These are phyloP conservation scores for Molossus molossus DNA, from an alignment of 2,797 vertebrate species.

Conservation along the genomic window DNA sequence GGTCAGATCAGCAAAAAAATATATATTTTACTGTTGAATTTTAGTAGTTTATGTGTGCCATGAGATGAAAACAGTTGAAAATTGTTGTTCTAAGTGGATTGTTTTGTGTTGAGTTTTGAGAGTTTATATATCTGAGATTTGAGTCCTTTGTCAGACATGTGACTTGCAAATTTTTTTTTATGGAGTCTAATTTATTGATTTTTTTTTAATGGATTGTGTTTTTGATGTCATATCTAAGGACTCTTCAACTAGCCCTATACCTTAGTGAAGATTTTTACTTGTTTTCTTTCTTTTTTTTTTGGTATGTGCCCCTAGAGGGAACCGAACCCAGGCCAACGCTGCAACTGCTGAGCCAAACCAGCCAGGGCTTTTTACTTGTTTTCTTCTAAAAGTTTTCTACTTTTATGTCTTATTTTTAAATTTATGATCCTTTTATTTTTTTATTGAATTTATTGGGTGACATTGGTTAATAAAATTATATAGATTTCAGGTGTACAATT, in stretches of 20 bases:
- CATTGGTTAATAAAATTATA: not conserved
- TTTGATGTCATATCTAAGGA: conserved; percentile 6
- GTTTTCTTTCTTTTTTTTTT: not conserved
- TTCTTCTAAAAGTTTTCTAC: conserved; percentile 2
- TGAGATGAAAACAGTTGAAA: not conserved
- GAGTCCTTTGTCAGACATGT: not conserved
- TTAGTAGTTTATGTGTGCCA: not conserved
- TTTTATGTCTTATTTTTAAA: conserved; percentile 26
- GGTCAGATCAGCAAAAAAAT: not conserved
- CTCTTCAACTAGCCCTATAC: not conserved
- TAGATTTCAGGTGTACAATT: not conserved
- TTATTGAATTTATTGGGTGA: not conserved
- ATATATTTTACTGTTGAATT: not conserved
- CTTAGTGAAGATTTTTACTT: not conserved
- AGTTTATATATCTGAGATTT: not conserved
- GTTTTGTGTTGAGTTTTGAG: not conserved
- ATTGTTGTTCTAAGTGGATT: not conserved
- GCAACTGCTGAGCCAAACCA: too few relatives aligned
- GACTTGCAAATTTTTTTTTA: conserved; percentile 18
- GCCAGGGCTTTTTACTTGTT: not conserved
- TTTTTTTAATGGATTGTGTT: not conserved
- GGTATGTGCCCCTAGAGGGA: too few relatives aligned
- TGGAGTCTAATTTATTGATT: not conserved
- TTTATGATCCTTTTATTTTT: not conserved
- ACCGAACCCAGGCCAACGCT: too few relatives aligned